Percentiles rank a stretch among this genome's conserved stretches.
phyloP scores from a whole-genome alignment of 2,113 vertebrate species.

The Elgaria multicarinata region DNA sequence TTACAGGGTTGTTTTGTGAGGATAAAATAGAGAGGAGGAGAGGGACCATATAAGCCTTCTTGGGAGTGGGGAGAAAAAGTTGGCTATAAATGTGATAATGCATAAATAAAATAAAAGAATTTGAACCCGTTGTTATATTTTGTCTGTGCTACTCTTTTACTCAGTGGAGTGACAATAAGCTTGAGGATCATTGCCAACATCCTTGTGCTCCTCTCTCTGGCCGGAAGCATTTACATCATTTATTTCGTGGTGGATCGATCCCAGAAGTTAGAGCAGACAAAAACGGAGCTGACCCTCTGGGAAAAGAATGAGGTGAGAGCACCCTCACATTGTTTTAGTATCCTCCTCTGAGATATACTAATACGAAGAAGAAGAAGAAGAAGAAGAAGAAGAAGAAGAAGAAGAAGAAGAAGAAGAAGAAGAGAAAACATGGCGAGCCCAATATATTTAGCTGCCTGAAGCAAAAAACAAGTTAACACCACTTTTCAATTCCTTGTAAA shows the following conservation, averaged over 20 bases:
- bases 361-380: background rate
- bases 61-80: no score
- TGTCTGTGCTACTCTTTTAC: background rate
- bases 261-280: constrained; percentile 89
- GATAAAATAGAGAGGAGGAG: no score
- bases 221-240: constrained; percentile 98
- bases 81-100: no score
- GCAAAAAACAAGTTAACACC: no score
- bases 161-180: constrained; percentile 91
- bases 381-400: background rate
- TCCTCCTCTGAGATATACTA: no score
- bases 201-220: constrained; percentile 93
- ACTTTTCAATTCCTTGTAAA: no score
- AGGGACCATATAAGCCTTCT: no score
- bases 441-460: no score
- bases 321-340: background rate
- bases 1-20: no score
- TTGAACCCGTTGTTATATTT: background rate
- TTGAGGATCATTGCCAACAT: constrained; percentile 93
- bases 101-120: background rate
- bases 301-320: constrained; percentile 94
- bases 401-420: background rate
- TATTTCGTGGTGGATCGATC: constrained; percentile 98
- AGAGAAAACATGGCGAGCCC: background rate
- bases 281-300: constrained; percentile 93